Evolutionary conservation across 2,113 vertebrate genomes (phyloP).

Genomic region (Regulus satrapa): DNA sequence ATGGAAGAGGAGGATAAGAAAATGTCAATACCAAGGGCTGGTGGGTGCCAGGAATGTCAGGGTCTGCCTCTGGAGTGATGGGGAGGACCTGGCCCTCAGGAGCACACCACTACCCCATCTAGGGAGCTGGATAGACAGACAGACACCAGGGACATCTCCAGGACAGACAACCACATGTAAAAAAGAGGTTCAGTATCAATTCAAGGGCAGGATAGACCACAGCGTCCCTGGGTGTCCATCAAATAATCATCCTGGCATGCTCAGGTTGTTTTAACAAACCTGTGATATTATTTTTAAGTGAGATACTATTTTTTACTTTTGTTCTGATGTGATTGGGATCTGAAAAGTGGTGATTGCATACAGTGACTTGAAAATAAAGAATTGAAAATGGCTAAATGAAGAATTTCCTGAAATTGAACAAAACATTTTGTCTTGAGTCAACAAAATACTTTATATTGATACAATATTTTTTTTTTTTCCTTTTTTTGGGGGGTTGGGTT

Average conservation of each 20-base stretch:
- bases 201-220: fast-evolving
- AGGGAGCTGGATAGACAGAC: not conserved
- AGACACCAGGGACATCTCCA: not conserved
- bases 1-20: not conserved
- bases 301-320: not conserved
- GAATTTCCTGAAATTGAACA: not conserved
- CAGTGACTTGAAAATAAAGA: not conserved
- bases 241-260: not conserved
- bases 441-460: not conserved
- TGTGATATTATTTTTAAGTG: not conserved
- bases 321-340: not conserved
- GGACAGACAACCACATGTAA: fast-evolving
- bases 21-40: fast-evolving
- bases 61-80: fast-evolving
- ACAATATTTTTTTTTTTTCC: not conserved
- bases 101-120: not conserved
- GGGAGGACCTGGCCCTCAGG: not conserved
- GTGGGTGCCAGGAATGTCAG: fast-evolving
- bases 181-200: not conserved
- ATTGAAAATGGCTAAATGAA: not conserved
- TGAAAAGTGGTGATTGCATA: not conserved
- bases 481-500: not conserved
- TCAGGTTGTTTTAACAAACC: not conserved
- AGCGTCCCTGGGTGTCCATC: not conserved
- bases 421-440: not conserved